These are phyloP conservation scores for Tiphia femorata DNA, from an alignment of 2,888 invertebrate species.

Conservation along the genomic window DNA sequence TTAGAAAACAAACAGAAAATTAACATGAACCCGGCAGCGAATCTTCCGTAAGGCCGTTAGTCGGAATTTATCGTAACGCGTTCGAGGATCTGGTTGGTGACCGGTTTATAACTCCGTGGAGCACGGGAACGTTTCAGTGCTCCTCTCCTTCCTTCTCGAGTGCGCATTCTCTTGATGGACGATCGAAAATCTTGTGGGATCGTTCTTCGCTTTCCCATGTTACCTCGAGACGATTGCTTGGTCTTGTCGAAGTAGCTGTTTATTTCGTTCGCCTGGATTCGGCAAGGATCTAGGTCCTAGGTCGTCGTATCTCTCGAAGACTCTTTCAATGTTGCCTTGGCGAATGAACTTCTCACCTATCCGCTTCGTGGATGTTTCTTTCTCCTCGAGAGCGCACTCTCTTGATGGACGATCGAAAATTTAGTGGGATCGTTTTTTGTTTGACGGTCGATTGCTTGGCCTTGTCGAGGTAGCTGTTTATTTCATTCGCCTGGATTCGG, in stretches of 20 bases:
- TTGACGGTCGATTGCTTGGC: too few species aligned
- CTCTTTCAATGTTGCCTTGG: too few species aligned
- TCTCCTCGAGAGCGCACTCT: too few species aligned
- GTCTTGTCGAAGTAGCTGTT: too few species aligned
- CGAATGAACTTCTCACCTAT: too few species aligned
- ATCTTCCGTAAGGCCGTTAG: conserved; percentile 55
- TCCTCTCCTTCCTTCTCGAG: neutral
- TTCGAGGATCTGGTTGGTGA: conserved; percentile 53
- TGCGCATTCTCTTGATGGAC: conserved; percentile 31
- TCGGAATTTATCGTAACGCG: conserved; percentile 63
- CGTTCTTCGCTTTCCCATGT: too few species aligned
- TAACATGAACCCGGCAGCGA: conserved; percentile 61
- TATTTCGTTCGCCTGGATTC: too few species aligned
- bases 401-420: neutral
- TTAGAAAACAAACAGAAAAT: conserved; percentile 66
- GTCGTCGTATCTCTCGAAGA: too few species aligned
- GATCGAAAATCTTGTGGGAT: conserved; percentile 50
- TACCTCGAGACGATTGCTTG: too few species aligned
- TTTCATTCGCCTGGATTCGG: too few species aligned
- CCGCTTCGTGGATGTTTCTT: neutral
- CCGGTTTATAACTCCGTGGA: conserved; percentile 41
- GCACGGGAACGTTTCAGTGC: neutral
- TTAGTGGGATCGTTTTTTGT: neutral
- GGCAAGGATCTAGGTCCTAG: too few species aligned
- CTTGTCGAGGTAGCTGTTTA: too few species aligned